Base-by-base conservation (phyloP, 2,888 invertebrate species). In the Hypomecis punctinalis region DNA sequence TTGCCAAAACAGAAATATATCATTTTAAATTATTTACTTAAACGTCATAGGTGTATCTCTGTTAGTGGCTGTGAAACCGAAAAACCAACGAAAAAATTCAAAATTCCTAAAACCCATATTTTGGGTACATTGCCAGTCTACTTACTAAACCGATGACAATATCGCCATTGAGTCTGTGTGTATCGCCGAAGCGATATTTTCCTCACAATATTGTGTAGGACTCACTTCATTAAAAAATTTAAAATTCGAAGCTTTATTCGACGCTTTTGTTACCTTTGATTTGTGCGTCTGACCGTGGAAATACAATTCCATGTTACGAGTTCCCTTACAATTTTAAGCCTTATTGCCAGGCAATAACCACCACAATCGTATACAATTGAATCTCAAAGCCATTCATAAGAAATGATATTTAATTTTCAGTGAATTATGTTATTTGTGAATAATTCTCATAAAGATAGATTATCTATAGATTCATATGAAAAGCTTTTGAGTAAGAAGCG, bases 221-320 rank as follows among this genome's bases (percentile, higher is more conserved):
- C 82, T 81, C 83, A 89, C 86, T 91, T 90, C 90, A 91, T 91
- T 91, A 90, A 90, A 88, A 88, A 88, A 83, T 78, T 85, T 86
- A 82, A 88, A 90, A 88, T 87, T 88, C 86, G 80, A 81, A 79
- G 79, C 86, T 84, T 89, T 90, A 89, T 89, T 84, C 83, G 83
- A 81, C 72, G 75, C 81, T 80, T 85, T 90, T 91, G 90, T 90
- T 82, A 76, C 73, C 61, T 81, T 78, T 90, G 91, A 91, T 91
- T 91, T 91, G 91, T 90, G 85, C 83, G 81, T 80, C 81, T 84
- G 85, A 80, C 78, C 84, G 81, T 86, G 81, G 84, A 81, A 83
- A 83, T 80, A 87, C 84, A 85, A 81, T 81, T 78, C 80, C 63
- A 76, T 76, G 77, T 78, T 79, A 80, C 76, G 67, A 76, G 77